These are phyloP conservation scores for Acanthis flammea DNA, from an alignment of 2,797 vertebrate genomes.

Conservation along the genomic window DNA sequence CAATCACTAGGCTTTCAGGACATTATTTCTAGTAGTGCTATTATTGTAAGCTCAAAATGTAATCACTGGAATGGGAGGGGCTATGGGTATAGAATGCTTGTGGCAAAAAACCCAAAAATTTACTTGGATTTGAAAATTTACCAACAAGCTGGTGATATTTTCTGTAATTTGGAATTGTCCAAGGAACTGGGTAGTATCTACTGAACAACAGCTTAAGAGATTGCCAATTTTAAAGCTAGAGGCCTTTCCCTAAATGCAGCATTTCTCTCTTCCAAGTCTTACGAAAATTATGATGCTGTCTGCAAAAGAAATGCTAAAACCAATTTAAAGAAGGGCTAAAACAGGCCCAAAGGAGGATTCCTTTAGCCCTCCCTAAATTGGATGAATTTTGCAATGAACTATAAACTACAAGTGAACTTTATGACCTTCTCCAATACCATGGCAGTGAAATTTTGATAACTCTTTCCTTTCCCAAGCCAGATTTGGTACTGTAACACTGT, in stretches of 20 bases:
- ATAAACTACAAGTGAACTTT: neutral
- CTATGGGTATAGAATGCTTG: neutral
- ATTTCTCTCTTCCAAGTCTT: neutral
- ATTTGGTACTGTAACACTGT: neutral
- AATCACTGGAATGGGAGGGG: neutral
- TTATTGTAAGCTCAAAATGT: neutral
- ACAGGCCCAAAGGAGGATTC: neutral
- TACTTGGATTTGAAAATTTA: neutral
- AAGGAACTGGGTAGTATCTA: neutral
- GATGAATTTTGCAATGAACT: neutral
- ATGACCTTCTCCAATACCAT: neutral
- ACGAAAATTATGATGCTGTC: accelerated
- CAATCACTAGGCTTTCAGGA: neutral
- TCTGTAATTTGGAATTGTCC: neutral
- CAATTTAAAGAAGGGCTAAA: no score
- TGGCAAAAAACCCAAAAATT: neutral
- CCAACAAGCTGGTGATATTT: neutral
- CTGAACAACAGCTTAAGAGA: neutral
- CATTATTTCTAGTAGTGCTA: neutral
- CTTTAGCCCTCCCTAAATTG: neutral
- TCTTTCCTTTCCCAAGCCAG: neutral
- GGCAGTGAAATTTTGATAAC: neutral
- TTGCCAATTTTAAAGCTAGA: neutral
- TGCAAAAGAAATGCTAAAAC: neutral
- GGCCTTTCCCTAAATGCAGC: neutral